These are phyloP conservation scores for Druon quercuslanigerum DNA, from an alignment of 1,140 invertebrate species.

Conservation along the genomic window DNA sequence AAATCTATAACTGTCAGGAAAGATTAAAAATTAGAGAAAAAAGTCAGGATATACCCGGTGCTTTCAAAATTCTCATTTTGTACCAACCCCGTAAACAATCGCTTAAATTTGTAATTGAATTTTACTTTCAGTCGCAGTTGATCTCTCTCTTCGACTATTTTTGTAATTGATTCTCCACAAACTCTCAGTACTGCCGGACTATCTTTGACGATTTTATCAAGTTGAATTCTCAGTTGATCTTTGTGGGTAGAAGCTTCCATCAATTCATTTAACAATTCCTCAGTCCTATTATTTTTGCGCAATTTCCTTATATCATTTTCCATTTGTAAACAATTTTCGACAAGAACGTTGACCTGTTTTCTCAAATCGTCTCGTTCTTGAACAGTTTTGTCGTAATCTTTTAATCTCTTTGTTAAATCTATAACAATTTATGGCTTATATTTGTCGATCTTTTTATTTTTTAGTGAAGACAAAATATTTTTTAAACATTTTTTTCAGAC, in stretches of 20 bases:
- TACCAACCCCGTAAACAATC: neutral
- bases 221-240: slow-evolving; percentile 9
- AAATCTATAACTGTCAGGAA: too few species aligned
- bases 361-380: slow-evolving; percentile 30
- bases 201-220: slow-evolving; percentile 4
- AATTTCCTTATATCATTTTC: slow-evolving; percentile 29
- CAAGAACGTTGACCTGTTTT: slow-evolving; percentile 27
- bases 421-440: neutral
- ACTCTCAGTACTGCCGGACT: slow-evolving; percentile 3
- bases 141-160: slow-evolving; percentile 10
- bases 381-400: slow-evolving; percentile 26
- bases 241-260: slow-evolving; percentile 12
- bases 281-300: slow-evolving; percentile 24
- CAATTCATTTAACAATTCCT: slow-evolving; percentile 30
- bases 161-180: slow-evolving; percentile 18
- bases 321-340: slow-evolving; percentile 34
- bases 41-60: neutral
- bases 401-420: slow-evolving; percentile 32
- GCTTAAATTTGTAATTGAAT: neutral
- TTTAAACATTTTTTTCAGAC: neutral
- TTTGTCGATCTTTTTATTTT: neutral
- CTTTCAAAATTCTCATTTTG: neutral
- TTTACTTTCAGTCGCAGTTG: slow-evolving; percentile 13
- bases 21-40: too few species aligned
- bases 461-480: neutral